These are phyloP conservation scores for Origma solitaria DNA, from an alignment of 2,113 vertebrate genomes.

Conservation along the genomic window DNA sequence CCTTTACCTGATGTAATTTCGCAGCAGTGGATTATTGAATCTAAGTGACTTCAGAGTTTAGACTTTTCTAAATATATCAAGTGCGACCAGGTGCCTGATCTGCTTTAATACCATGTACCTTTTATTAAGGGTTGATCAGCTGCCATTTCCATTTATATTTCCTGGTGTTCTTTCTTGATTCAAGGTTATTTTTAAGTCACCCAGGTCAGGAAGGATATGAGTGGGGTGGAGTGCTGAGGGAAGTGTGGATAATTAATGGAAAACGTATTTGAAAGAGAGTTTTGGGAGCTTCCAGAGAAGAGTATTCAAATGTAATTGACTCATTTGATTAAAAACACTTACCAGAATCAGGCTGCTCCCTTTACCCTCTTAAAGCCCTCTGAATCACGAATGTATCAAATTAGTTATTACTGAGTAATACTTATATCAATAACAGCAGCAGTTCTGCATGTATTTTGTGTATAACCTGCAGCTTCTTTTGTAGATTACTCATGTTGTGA, in stretches of 20 bases:
- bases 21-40: not conserved
- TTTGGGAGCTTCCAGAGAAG: not conserved
- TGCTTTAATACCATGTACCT: not conserved
- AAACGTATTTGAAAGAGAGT: slow-evolving; percentile 39
- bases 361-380: not conserved
- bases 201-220: slow-evolving; percentile 73
- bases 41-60: slow-evolving; percentile 18
- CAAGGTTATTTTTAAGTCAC: slow-evolving; percentile 66
- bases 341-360: not conserved
- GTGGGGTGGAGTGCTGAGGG: slow-evolving; percentile 59
- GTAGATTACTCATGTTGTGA: not conserved
- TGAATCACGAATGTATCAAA: not conserved
- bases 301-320: not conserved
- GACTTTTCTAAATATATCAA: slow-evolving; percentile 41
- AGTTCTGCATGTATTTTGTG: not conserved
- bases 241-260: slow-evolving; percentile 43
- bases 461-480: not conserved
- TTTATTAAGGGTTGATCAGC: slow-evolving; percentile 1
- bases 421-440: not conserved
- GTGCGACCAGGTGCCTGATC: not conserved
- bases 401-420: not conserved
- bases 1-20: not conserved
- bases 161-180: slow-evolving; percentile 46
- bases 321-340: not conserved
- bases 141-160: slow-evolving; percentile 56